Evolutionary conservation across 1,140 invertebrate species (phyloP).

Genomic region (Drosophila ercepeae): DNA sequence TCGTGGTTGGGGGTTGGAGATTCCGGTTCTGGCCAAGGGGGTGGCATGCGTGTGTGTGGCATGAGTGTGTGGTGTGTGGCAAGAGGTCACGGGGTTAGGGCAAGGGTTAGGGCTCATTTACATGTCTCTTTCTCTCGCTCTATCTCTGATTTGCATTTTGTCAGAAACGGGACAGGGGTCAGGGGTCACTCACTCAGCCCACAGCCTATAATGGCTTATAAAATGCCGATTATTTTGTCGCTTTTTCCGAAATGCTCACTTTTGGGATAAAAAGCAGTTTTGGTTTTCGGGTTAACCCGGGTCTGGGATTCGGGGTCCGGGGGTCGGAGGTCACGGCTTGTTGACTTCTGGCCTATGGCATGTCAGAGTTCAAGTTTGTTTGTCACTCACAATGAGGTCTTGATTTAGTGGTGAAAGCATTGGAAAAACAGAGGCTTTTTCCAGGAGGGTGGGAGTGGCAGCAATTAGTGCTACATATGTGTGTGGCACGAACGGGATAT

Average conservation of each 20-base stretch:
- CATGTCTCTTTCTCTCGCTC: constrained; percentile 12
- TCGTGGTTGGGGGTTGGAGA: not conserved
- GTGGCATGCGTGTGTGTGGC: not conserved
- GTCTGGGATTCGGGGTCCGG: not conserved
- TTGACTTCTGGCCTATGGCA: constrained; percentile 58
- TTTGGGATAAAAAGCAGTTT: constrained; percentile 60
- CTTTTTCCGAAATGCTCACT: constrained; percentile 71
- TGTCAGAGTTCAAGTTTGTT: constrained; percentile 23
- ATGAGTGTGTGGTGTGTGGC: constrained; percentile 1
- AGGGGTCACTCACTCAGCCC: constrained; percentile 6
- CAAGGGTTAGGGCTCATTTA: constrained; percentile 53
- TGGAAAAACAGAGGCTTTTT: not conserved
- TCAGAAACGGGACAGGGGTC: constrained; percentile 22
- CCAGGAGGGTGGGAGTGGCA: not conserved
- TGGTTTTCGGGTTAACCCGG: not conserved
- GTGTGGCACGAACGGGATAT: constrained; percentile 1
- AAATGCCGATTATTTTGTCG: constrained; percentile 70
- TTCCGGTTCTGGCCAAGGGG: constrained; percentile 11
- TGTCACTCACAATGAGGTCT: constrained; percentile 36
- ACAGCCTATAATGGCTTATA: constrained; percentile 53
- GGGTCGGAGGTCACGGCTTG: constrained; percentile 16
- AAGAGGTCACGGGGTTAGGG: constrained; percentile 32
- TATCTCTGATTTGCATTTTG: constrained; percentile 64
- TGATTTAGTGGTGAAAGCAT: constrained; percentile 50
- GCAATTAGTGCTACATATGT: constrained; percentile 26